Evolutionary conservation across 2,888 invertebrate genomes (phyloP), one percentile per base, ranked within the genome.

Genomic region (Colletes collaris): DNA sequence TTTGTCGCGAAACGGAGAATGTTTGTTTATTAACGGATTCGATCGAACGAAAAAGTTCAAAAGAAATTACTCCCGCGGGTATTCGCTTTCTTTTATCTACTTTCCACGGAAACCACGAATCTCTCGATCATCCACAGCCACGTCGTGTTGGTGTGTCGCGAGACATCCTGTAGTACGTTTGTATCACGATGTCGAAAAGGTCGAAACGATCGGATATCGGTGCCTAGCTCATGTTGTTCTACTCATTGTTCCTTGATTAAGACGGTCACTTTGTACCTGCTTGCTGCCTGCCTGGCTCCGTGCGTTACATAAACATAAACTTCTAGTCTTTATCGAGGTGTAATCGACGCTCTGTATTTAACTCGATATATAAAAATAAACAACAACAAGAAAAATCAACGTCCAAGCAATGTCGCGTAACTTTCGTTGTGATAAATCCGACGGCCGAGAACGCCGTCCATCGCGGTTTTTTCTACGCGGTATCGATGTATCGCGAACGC

Each of bases 221-320:
- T 86, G 86, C 85, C 87, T 80, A 80, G 81, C 83, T 81, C 85
- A 80, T 71, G 64, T 81, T 86, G 64, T 81, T 86, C 72, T 58
- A 82, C 76, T 81, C 83, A 83, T 80, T 86, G 87, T 86, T 86
- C 86, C 86, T 86, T 87, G 82, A 85, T 87, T 84, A 87, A 81
- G 85, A 86, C 81, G 87, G 80, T 85, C 87, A 85, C 85, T 86
- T 86, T 83, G 86, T 86, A 86, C 86, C 87, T 86, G 86, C 86
- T 86, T 86, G 86, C 87, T 87, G 86, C 87, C 86, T 86, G 87
- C 85, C 86, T 86, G 85, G 87, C 87, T 46, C 82, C 85, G 85
- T 84, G 80, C 83, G 74, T 82, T 76, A 82, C 80, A 80, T 76
- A 74, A 80, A 79, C 73, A 79, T 77, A 59, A 40, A 83, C 73